Base-by-base conservation (phyloP, 2,888 invertebrate species). In the Diploptera punctata region DNA sequence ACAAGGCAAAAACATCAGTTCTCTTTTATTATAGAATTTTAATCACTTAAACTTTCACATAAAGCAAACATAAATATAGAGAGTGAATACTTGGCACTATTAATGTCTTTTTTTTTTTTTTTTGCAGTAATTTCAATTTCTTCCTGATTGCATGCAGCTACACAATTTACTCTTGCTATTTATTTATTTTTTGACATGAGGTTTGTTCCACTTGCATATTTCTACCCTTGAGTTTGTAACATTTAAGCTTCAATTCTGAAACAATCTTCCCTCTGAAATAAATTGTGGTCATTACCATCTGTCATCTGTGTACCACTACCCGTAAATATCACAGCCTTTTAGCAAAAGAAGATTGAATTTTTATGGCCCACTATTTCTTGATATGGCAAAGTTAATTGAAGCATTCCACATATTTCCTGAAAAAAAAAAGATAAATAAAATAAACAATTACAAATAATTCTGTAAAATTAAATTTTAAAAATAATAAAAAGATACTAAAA, bases 271-370 rank as follows among this genome's bases (percentile, higher is more conserved):
- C n/a, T 29, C 29, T 29, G 7, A 54, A 29, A 29, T 10, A 21
- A n/a, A 29, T 16, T 57, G 57, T 16, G n/a, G 29, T 29, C 7
- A 29, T 29, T 57, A 57, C 57, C 10, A 18, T 24, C 57, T 29
- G 57, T 29, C 13, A 29, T 3, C 61, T 68, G 26, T 68, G 24
- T 19, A 57, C 47, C 29, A 33, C 72, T 72, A 72, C 72, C 72
- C 72, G 72, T 72, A 72, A 31, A 62, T 68, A 72, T 72, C 72
- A 72, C 72, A 72, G 72, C 68, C 68, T 71, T 71, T 24, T 61
- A 44, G 57, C 21, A 52, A 52, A 33, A 61, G 52, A 29, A 68
- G 21, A 26, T 67, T 47, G 49, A 29, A 65, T 68, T 57, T 31
- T 33, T 61, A 68, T 72, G 72, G 68, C 62, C 72, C 72, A 65